Percentiles rank a stretch among this genome's conserved stretches.
Conservation (phyloP, 2,888 invertebrate genomes). For the Dasypolia templi region DNA sequence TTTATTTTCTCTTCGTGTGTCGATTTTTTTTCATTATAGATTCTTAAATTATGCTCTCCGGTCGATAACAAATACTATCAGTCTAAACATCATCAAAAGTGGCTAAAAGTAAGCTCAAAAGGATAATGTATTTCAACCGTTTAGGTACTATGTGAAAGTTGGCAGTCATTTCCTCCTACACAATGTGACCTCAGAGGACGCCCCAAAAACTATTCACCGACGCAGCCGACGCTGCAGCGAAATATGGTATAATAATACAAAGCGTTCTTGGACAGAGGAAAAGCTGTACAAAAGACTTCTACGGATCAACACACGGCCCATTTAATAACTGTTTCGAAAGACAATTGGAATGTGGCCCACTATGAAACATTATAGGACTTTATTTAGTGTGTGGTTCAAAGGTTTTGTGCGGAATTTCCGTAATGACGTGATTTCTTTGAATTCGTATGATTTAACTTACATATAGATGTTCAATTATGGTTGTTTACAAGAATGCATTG, state of each 20-base stretch:
- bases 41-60: neutral
- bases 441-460: slow-evolving; percentile 1
- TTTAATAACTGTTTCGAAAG: slow-evolving; percentile 16
- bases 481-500: neutral
- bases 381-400: neutral
- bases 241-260: slow-evolving; percentile 39
- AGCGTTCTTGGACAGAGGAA: slow-evolving; percentile 31
- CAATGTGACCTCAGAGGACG: slow-evolving; percentile 14
- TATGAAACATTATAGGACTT: slow-evolving; percentile 9
- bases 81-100: neutral
- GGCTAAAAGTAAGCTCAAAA: neutral
- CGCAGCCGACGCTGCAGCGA: no score
- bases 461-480: no score
- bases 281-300: slow-evolving; percentile 26
- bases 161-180: slow-evolving; percentile 13
- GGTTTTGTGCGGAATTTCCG: slow-evolving; percentile 23
- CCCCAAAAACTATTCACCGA: slow-evolving; percentile 14
- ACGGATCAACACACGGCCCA: slow-evolving; percentile 13
- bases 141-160: slow-evolving; percentile 2
- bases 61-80: neutral
- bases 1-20: neutral
- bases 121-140: neutral
- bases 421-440: neutral
- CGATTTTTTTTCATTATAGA: neutral
- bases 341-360: slow-evolving; percentile 31